phyloP scores from a whole-genome alignment of 2,888 invertebrate species.

The Tiliacea citrago region DNA sequence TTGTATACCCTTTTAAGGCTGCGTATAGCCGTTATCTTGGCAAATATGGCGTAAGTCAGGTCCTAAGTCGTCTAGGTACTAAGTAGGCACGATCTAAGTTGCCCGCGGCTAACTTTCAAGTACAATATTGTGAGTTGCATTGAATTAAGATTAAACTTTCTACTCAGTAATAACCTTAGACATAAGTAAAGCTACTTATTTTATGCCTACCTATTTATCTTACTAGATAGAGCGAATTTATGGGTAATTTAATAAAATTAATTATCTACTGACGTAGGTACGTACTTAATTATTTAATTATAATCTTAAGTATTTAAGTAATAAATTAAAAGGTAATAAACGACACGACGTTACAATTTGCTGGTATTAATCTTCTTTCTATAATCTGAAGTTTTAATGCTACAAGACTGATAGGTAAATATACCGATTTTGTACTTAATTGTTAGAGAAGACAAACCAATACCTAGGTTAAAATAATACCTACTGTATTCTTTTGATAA shows the following conservation, averaged over 20 bases:
- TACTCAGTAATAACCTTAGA: slow-evolving; percentile 43
- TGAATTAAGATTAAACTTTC: slow-evolving; percentile 64
- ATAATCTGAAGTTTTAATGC: too few relatives aligned
- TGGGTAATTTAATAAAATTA: neutral
- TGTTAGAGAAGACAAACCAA: neutral
- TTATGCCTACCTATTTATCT: neutral
- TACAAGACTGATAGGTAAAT: neutral
- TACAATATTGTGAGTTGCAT: slow-evolving; percentile 51
- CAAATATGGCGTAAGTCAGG: slow-evolving; percentile 62
- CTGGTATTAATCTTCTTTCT: too few relatives aligned
- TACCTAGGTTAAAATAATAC: neutral
- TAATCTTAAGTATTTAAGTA: neutral
- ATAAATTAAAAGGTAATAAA: neutral
- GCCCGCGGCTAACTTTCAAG: slow-evolving; percentile 65
- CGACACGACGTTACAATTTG: neutral
- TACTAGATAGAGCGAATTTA: neutral
- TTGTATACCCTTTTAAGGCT: slow-evolving; percentile 62
- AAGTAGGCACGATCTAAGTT: slow-evolving; percentile 50
- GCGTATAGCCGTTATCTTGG: slow-evolving; percentile 63
- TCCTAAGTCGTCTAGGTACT: slow-evolving; percentile 50
- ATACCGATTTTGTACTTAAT: neutral
- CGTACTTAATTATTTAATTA: too few relatives aligned
- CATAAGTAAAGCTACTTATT: neutral
- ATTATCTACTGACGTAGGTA: neutral
- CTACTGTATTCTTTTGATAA: neutral